These are phyloP conservation scores for Apotomis turbidana DNA, from an alignment of 2,888 invertebrate genomes.

Conservation along the genomic window DNA sequence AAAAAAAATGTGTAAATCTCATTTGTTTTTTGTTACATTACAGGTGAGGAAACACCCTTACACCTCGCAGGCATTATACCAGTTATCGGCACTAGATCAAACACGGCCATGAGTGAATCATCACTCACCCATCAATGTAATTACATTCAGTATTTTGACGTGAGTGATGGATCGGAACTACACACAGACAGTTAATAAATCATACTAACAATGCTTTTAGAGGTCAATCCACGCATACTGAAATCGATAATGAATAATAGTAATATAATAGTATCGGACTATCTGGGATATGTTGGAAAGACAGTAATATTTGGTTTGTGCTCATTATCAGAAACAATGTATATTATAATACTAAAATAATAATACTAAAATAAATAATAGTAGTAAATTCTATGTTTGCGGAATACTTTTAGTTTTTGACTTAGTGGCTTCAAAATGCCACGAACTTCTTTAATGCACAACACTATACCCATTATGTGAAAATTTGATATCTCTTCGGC, in stretches of 20 bases:
- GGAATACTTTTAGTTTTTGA: background rate
- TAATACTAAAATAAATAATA: no score
- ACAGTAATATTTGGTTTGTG: background rate
- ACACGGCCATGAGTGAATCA: slow-evolving; percentile 1
- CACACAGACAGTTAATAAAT: background rate
- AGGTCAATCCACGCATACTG: background rate
- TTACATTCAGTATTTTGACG: slow-evolving; percentile 4
- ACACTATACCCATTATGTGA: no score
- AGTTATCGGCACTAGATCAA: background rate
- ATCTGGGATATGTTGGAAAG: background rate
- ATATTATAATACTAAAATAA: no score
- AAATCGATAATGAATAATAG: background rate
- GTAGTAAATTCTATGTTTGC: background rate
- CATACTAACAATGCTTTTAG: background rate
- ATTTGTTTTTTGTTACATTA: no score
- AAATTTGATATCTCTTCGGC: no score
- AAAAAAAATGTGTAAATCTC: no score
- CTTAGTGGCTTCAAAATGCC: no score
- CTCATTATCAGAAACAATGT: background rate
- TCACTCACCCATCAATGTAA: slow-evolving; percentile 1
- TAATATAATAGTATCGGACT: background rate
- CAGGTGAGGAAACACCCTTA: background rate
- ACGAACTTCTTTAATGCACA: no score
- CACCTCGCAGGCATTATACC: background rate
- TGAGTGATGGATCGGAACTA: slow-evolving; percentile 8